Percentiles rank a stretch among this genome's conserved stretches.
These are phyloP conservation scores for Psylliodes chrysocephalus DNA, from an alignment of 2,888 invertebrate species.

Conservation along the genomic window DNA sequence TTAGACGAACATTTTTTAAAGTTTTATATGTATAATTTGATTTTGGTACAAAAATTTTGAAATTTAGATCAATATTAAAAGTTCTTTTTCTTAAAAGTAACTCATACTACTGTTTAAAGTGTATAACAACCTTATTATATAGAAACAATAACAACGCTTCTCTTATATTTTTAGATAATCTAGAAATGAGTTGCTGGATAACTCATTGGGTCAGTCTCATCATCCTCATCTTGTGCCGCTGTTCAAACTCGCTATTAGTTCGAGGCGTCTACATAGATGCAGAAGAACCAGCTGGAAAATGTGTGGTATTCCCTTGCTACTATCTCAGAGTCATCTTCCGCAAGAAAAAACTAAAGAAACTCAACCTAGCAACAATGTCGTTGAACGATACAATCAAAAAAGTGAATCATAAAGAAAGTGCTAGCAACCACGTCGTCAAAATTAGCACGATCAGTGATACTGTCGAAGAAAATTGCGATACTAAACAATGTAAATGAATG, in stretches of 20 bases:
- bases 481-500: slow-evolving; percentile 10
- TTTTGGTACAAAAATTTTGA: too few species aligned
- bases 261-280: slow-evolving; percentile 90
- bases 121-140: too few species aligned
- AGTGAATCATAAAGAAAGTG: slow-evolving; percentile 36
- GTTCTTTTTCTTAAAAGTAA: too few species aligned
- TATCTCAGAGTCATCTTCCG: slow-evolving; percentile 83
- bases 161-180: slow-evolving; percentile 74
- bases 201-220: slow-evolving; percentile 80
- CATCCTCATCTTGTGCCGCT: slow-evolving; percentile 81
- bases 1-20: too few species aligned
- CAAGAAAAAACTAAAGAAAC: slow-evolving; percentile 73
- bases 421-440: slow-evolving; percentile 52
- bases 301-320: slow-evolving; percentile 85
- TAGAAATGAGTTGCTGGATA: slow-evolving; percentile 81
- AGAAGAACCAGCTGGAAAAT: slow-evolving; percentile 83
- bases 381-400: slow-evolving; percentile 13
- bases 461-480: slow-evolving; percentile 40
- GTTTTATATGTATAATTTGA: too few species aligned
- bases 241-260: slow-evolving; percentile 87
- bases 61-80: too few species aligned
- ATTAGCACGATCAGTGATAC: slow-evolving; percentile 38
- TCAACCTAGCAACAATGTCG: slow-evolving; percentile 34
- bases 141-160: too few species aligned
- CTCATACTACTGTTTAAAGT: too few species aligned